A percentile compares a stretch with the other conserved stretches of the same genome.
phyloP scores from a whole-genome alignment of 2,888 invertebrate genomes.

The Eurytoma californica region DNA sequence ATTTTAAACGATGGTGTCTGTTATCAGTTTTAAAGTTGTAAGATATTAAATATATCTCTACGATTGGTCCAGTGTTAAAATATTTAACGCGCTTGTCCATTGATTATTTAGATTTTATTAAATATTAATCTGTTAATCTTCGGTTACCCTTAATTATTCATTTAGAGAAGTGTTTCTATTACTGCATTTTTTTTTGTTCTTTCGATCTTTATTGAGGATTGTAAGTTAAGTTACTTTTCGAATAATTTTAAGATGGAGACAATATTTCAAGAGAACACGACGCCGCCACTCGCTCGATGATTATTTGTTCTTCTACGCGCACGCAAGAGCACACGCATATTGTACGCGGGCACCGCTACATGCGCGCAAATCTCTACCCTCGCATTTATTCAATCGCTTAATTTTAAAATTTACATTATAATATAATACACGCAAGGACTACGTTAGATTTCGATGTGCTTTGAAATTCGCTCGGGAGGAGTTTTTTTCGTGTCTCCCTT shows the following conservation, averaged over 20 bases:
- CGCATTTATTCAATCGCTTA: neutral
- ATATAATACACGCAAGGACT: slow-evolving; percentile 47
- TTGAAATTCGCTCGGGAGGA: slow-evolving; percentile 46
- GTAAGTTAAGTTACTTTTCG: slow-evolving; percentile 26
- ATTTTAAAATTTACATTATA: slow-evolving; percentile 42
- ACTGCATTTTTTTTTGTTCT: slow-evolving; percentile 8
- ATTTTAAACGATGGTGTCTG: slow-evolving; percentile 28
- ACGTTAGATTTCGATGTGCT: slow-evolving; percentile 56
- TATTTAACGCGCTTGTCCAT: slow-evolving; percentile 39
- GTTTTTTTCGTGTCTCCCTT: neutral
- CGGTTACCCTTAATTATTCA: slow-evolving; percentile 29
- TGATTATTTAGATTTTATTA: slow-evolving; percentile 22
- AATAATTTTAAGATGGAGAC: slow-evolving; percentile 37
- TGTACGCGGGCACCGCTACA: neutral
- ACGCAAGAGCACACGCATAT: neutral
- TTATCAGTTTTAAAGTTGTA: slow-evolving; percentile 44
- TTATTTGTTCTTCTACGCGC: slow-evolving; percentile 28
- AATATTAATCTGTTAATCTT: slow-evolving; percentile 36
- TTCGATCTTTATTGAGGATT: slow-evolving; percentile 10
- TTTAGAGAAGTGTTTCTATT: slow-evolving; percentile 14
- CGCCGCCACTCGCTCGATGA: slow-evolving; percentile 39
- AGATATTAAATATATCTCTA: slow-evolving; percentile 51
- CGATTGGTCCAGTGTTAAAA: slow-evolving; percentile 56
- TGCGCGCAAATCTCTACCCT: neutral
- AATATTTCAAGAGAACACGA: slow-evolving; percentile 45